Conservation (phyloP, 2,797 vertebrate genomes). For the Alfaro cultratus region DNA sequence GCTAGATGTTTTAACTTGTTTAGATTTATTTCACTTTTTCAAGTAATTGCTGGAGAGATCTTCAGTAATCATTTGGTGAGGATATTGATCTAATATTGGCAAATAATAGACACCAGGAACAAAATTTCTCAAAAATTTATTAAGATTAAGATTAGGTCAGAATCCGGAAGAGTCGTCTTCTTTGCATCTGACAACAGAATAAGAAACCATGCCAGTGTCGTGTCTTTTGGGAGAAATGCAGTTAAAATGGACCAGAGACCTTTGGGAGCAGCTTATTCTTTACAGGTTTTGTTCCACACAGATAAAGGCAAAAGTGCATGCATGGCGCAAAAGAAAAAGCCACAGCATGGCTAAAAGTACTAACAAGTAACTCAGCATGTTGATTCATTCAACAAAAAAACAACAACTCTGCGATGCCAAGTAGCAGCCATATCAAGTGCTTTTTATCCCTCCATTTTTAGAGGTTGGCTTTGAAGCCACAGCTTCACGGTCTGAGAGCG, state of each 20-base stretch:
- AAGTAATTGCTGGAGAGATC: background rate
- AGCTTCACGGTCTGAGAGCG: constrained; percentile 25
- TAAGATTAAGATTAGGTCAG: background rate
- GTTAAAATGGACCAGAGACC: background rate
- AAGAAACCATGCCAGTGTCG: background rate
- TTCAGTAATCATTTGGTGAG: background rate
- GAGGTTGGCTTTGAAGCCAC: constrained; percentile 50
- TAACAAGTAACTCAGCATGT: constrained; percentile 37
- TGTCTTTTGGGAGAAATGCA: background rate
- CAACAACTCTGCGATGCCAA: constrained; percentile 9
- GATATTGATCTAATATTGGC: background rate
- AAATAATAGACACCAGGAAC: background rate
- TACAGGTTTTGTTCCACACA: background rate
- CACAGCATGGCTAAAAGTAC: constrained; percentile 21
- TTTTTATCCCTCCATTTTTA: constrained; percentile 37
- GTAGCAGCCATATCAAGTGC: constrained; percentile 24
- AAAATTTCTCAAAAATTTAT: background rate
- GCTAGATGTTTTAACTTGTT: background rate
- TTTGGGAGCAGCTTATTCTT: constrained; percentile 11
- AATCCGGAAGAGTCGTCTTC: background rate
- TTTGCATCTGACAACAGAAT: background rate
- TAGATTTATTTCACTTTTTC: background rate
- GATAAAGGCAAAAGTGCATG: background rate
- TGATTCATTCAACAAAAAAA: constrained; percentile 43
- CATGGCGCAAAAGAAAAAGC: constrained; percentile 10